These are phyloP conservation scores for Bombylius discolor DNA, from an alignment of 2,888 invertebrate genomes.

Conservation along the genomic window DNA sequence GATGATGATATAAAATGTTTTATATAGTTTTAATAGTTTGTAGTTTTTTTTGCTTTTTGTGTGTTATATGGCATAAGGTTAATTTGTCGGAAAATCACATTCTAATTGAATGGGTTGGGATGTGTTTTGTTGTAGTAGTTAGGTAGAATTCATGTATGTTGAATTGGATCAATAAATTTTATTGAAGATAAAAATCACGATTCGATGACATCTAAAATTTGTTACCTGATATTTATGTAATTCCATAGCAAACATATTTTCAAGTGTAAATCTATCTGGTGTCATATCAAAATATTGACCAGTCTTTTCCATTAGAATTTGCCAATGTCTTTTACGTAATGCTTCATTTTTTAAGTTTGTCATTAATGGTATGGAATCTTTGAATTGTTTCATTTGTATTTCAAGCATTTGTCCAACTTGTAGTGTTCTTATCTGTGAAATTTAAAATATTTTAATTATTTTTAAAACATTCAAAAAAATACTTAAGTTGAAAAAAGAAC, in stretches of 20 bases:
- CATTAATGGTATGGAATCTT: constrained; percentile 75
- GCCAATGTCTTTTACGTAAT: constrained; percentile 81
- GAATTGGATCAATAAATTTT: neutral
- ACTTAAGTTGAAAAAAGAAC: too few relatives aligned
- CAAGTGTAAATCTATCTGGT: constrained; percentile 76
- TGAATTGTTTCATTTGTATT: constrained; percentile 78
- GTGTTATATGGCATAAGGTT: too few relatives aligned
- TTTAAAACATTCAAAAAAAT: too few relatives aligned
- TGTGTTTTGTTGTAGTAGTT: neutral
- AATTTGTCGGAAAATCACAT: too few relatives aligned
- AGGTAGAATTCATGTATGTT: neutral
- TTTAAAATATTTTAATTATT: neutral
- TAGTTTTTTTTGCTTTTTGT: too few relatives aligned
- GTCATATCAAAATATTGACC: constrained; percentile 73
- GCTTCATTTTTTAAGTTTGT: constrained; percentile 85
- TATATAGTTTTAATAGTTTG: too few relatives aligned
- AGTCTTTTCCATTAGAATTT: constrained; percentile 74
- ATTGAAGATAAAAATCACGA: neutral
- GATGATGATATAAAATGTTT: too few relatives aligned
- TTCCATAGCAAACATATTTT: constrained; percentile 89
- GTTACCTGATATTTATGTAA: constrained; percentile 62
- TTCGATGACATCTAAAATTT: neutral
- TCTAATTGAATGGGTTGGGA: too few relatives aligned
- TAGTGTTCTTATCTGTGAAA: neutral
- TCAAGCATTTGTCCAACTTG: constrained; percentile 47